Percentiles rank a stretch among this genome's conserved stretches.
Evolutionary conservation across 2,797 vertebrate genomes (phyloP).

Genomic region (Phrynocephalus vlangalii): DNA sequence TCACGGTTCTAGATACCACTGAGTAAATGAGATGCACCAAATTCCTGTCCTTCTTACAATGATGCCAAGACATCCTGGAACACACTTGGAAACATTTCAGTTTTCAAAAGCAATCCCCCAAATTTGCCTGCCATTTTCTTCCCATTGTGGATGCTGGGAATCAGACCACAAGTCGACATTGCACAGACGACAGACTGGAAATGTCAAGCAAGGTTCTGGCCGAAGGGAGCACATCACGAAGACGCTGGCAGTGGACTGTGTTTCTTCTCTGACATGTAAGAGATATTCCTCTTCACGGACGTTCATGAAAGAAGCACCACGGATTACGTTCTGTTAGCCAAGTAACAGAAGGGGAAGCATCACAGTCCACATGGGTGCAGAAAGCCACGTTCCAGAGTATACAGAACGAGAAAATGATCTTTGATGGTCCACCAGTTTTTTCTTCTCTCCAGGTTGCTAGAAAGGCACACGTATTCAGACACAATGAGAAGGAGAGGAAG

Average conservation of each 20-base stretch:
- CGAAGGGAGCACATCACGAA: background rate
- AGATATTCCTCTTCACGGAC: slow-evolving; percentile 36
- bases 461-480: slow-evolving; percentile 51
- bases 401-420: slow-evolving; percentile 57
- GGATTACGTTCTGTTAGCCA: slow-evolving; percentile 58
- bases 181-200: slow-evolving; percentile 7
- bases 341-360: slow-evolving; percentile 63
- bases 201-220: background rate
- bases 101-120: slow-evolving; percentile 18
- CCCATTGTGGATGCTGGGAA: background rate
- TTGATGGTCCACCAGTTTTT: slow-evolving; percentile 51
- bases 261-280: slow-evolving; percentile 24
- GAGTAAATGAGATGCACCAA: background rate
- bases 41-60: slow-evolving; percentile 7
- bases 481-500: background rate
- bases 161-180: background rate
- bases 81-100: slow-evolving; percentile 42
- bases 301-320: slow-evolving; percentile 41
- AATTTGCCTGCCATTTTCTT: background rate
- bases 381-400: slow-evolving; percentile 61
- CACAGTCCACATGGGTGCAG: slow-evolving; percentile 55
- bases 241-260: slow-evolving; percentile 21
- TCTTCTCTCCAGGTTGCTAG: slow-evolving; percentile 66
- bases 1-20: slow-evolving; percentile 19
- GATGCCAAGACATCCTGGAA: slow-evolving; percentile 35